These are phyloP conservation scores for Clupea harengus DNA, from an alignment of 2,113 vertebrate genomes.

Conservation along the genomic window DNA sequence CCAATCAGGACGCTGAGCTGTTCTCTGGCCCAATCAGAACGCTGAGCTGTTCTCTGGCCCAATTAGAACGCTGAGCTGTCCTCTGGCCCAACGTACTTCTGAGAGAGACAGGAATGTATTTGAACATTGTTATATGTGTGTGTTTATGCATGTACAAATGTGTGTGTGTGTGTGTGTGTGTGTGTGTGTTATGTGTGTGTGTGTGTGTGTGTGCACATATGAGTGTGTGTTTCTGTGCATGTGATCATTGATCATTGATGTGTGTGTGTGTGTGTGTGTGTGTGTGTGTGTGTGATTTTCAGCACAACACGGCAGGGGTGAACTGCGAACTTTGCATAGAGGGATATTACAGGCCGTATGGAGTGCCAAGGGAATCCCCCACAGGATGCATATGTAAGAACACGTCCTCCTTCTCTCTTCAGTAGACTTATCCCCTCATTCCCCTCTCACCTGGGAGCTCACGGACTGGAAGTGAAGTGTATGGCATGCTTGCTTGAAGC, in stretches of 20 bases:
- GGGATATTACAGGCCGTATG: conserved; percentile 81
- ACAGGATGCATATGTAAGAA: conserved; percentile 83
- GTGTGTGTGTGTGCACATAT: conserved; percentile 4
- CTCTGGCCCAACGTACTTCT: background rate
- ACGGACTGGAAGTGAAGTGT: too few species aligned
- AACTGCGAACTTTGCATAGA: conserved; percentile 87
- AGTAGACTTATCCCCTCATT: background rate
- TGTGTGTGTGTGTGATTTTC: conserved; percentile 21
- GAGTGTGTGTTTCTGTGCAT: background rate
- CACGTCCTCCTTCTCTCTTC: background rate
- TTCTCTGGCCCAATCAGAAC: background rate
- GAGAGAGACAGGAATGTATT: background rate
- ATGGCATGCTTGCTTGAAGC: too few species aligned
- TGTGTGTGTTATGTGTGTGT: conserved; percentile 14
- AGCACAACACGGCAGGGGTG: conserved; percentile 92
- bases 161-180: conserved; percentile 13
- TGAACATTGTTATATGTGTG: background rate
- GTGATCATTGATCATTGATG: background rate
- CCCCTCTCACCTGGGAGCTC: background rate
- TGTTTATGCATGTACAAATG: background rate
- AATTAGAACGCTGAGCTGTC: background rate
- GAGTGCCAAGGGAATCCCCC: conserved; percentile 68
- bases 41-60: background rate
- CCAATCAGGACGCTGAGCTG: background rate
- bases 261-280: background rate